Percentiles rank a stretch among this genome's conserved stretches.
phyloP scores from a whole-genome alignment of 1,140 invertebrate species.

The Venturia canescens region DNA sequence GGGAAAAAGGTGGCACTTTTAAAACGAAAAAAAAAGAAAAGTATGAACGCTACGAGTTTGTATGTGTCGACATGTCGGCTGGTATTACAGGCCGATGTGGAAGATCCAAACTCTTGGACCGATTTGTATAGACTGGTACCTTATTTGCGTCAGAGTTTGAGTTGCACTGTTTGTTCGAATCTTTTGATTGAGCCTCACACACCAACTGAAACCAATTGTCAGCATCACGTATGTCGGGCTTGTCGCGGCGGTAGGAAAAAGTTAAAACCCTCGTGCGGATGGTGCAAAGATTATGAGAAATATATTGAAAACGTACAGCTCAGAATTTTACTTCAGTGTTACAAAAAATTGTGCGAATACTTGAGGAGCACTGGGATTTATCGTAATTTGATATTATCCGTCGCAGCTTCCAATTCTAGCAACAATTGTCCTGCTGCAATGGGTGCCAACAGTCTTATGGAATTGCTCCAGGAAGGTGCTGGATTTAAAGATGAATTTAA shows the following conservation, averaged over 20 bases:
- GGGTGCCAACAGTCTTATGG: slow-evolving; percentile 80
- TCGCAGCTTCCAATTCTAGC: slow-evolving; percentile 75
- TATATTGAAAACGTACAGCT: slow-evolving; percentile 91
- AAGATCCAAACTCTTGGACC: slow-evolving; percentile 85
- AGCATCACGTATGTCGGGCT: slow-evolving; percentile 90
- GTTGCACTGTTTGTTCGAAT: slow-evolving; percentile 92
- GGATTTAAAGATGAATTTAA: slow-evolving; percentile 87
- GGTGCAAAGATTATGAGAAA: slow-evolving; percentile 90
- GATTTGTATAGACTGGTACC: slow-evolving; percentile 90
- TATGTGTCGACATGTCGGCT: slow-evolving; percentile 90
- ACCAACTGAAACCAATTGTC: slow-evolving; percentile 88
- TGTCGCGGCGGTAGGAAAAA: slow-evolving; percentile 91
- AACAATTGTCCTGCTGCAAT: slow-evolving; percentile 68
- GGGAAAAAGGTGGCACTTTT: neutral
- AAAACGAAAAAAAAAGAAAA: slow-evolving; percentile 14
- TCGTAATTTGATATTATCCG: slow-evolving; percentile 77
- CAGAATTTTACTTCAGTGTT: slow-evolving; percentile 89
- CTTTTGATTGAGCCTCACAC: slow-evolving; percentile 89
- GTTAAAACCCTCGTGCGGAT: slow-evolving; percentile 88
- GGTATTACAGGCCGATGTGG: slow-evolving; percentile 83
- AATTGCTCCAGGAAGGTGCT: slow-evolving; percentile 88
- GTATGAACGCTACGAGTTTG: slow-evolving; percentile 90
- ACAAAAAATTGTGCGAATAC: slow-evolving; percentile 92
- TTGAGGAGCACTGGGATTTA: slow-evolving; percentile 85
- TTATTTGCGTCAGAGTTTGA: slow-evolving; percentile 90